Conservation (phyloP, 2,888 invertebrate genomes). For the Miltochrista miniata region DNA sequence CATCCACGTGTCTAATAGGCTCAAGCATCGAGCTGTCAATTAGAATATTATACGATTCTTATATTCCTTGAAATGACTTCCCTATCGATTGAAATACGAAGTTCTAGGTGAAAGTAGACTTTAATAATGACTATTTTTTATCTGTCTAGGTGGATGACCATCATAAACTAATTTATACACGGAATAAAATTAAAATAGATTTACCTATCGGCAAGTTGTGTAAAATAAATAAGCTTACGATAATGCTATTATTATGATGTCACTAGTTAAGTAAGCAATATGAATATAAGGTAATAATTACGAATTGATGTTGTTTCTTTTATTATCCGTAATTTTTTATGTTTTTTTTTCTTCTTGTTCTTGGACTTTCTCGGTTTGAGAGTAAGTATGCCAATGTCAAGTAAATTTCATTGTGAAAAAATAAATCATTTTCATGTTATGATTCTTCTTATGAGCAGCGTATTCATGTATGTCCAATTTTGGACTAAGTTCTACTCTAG, state of each 20-base stretch:
- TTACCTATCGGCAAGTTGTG: slow-evolving; percentile 81
- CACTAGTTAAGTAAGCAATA: slow-evolving; percentile 84
- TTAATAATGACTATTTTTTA: slow-evolving; percentile 80
- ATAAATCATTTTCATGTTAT: no score
- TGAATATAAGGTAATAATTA: slow-evolving; percentile 80
- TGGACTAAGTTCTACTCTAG: no score
- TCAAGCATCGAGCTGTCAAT: slow-evolving; percentile 78
- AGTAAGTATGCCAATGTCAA: no score
- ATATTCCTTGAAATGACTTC: slow-evolving; percentile 79
- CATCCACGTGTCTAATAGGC: slow-evolving; percentile 77
- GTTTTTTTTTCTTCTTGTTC: no score
- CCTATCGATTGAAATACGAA: slow-evolving; percentile 60
- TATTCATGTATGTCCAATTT: no score
- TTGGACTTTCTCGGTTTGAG: no score
- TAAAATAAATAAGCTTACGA: slow-evolving; percentile 83
- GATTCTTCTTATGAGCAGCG: no score
- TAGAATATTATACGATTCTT: slow-evolving; percentile 73
- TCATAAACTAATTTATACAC: slow-evolving; percentile 83
- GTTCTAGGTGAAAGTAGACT: slow-evolving; percentile 77
- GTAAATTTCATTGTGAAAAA: no score
- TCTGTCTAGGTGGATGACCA: slow-evolving; percentile 81
- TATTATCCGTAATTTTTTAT: slow-evolving; percentile 28
- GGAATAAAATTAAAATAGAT: slow-evolving; percentile 76
- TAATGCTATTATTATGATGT: slow-evolving; percentile 82
- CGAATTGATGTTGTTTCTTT: slow-evolving; percentile 60